Evolutionary conservation across 1,140 invertebrate species (phyloP).

Genomic region (Diprion similis): DNA sequence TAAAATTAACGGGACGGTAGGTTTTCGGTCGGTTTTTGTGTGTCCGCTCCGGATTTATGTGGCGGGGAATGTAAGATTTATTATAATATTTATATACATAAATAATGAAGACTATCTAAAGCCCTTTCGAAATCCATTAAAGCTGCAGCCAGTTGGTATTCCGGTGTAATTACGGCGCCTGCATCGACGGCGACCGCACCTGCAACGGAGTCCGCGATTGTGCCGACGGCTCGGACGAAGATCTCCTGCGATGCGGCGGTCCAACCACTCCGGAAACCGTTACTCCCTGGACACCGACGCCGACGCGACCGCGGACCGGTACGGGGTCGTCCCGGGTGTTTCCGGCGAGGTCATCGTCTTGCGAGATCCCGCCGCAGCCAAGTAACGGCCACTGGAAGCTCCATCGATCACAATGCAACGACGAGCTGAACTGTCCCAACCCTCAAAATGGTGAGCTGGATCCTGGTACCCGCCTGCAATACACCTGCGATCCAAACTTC

Average conservation of each 20-base stretch:
- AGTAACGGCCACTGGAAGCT: constrained; percentile 46
- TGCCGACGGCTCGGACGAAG: constrained; percentile 74
- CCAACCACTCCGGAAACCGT: constrained; percentile 9
- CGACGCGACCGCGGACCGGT: constrained; percentile 11
- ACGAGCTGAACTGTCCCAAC: constrained; percentile 32
- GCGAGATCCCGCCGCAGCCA: constrained; percentile 43
- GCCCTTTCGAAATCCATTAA: background rate
- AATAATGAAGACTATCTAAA: background rate
- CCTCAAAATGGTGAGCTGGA: constrained; percentile 24
- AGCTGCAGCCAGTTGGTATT: constrained; percentile 60
- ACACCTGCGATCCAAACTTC: constrained; percentile 46
- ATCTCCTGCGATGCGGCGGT: constrained; percentile 34
- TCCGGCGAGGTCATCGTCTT: constrained; percentile 19
- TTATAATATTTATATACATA: constrained; percentile 18
- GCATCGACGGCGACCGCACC: constrained; percentile 62
- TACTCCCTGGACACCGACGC: background rate
- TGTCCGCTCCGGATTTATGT: no score
- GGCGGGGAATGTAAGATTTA: background rate
- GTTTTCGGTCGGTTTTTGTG: no score
- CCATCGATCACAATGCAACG: constrained; percentile 38
- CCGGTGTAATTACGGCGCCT: constrained; percentile 68
- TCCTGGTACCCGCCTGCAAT: constrained; percentile 45
- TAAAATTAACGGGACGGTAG: no score
- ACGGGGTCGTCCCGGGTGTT: background rate
- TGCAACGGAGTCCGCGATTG: constrained; percentile 70